A percentile compares a stretch with the other conserved stretches of the same genome.
These are phyloP conservation scores for Acronicta aceris DNA, from an alignment of 2,888 invertebrate species.

Conservation along the genomic window DNA sequence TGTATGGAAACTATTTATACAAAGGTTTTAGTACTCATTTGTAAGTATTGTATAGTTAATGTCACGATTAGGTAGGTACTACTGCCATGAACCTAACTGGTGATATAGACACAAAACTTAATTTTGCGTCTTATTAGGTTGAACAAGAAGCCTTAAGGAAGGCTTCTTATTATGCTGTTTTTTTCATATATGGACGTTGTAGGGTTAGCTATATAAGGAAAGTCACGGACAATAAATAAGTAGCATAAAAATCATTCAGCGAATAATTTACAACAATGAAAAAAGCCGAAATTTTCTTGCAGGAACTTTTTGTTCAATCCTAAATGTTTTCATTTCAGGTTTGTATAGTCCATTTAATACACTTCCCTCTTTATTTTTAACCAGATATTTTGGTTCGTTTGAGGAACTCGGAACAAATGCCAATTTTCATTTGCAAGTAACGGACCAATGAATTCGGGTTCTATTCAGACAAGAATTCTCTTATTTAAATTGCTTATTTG, in stretches of 20 bases:
- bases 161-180: background rate
- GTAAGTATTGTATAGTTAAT: too few relatives aligned
- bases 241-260: background rate
- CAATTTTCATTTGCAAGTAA: constrained; percentile 39
- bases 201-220: background rate
- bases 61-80: too few relatives aligned
- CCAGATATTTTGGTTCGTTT: constrained; percentile 13
- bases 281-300: background rate
- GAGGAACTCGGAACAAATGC: constrained; percentile 18
- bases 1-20: too few relatives aligned
- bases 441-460: constrained; percentile 16
- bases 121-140: too few relatives aligned
- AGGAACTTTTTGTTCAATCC: background rate
- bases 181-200: background rate
- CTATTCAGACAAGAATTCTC: constrained; percentile 10
- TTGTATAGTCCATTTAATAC: background rate
- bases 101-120: too few relatives aligned
- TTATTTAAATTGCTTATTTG: constrained; percentile 41
- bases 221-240: background rate
- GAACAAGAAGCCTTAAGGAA: background rate
- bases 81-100: too few relatives aligned
- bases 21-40: too few relatives aligned
- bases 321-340: background rate
- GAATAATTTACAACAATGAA: background rate
- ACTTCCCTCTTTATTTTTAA: constrained; percentile 6